Evolutionary conservation across 1,140 invertebrate species (phyloP).

Genomic region (Phymorhynchus buccinoides): DNA sequence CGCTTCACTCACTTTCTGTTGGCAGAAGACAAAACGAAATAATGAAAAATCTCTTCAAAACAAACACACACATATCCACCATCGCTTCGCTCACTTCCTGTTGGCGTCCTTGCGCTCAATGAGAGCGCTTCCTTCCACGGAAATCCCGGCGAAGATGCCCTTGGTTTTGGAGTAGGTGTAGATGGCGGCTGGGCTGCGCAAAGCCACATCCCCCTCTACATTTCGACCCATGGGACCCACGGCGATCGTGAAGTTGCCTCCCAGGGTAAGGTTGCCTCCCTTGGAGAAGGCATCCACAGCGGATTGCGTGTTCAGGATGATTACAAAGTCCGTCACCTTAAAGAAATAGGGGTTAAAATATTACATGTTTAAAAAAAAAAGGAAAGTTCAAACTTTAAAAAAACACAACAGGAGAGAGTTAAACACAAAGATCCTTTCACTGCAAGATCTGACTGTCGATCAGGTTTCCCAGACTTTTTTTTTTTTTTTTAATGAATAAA

Average conservation of each 20-base stretch:
- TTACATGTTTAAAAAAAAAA: background rate
- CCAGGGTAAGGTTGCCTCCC: conserved; percentile 71
- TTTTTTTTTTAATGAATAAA: no score
- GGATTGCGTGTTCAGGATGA: conserved; percentile 64
- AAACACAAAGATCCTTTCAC: no score
- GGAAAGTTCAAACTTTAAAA: background rate
- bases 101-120: conserved; percentile 71
- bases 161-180: conserved; percentile 72
- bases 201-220: conserved; percentile 66
- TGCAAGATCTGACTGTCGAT: no score
- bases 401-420: no score
- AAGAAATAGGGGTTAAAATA: background rate
- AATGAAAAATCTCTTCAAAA: no score
- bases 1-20: no score
- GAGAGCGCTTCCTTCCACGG: conserved; percentile 67
- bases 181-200: conserved; percentile 67
- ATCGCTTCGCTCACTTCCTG: conserved; percentile 60
- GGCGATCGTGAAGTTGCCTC: conserved; percentile 70
- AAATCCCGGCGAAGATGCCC: conserved; percentile 70
- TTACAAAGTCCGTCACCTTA: conserved; percentile 71
- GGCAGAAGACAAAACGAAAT: no score
- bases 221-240: conserved; percentile 69
- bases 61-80: background rate
- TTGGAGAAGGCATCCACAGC: conserved; percentile 71
- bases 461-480: no score